These are phyloP conservation scores for Eupithecia subfuscata DNA, from an alignment of 2,888 invertebrate species.

Conservation along the genomic window DNA sequence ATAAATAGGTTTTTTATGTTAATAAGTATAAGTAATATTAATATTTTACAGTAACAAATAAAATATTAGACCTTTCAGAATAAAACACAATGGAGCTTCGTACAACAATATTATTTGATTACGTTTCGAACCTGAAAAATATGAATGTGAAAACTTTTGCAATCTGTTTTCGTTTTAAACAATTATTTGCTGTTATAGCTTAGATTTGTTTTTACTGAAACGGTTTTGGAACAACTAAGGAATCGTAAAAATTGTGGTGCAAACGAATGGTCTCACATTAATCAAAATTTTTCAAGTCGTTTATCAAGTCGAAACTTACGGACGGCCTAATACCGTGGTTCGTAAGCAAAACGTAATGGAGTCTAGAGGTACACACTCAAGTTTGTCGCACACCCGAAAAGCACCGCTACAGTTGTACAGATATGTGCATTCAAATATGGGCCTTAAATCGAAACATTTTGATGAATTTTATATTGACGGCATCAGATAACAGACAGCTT, in stretches of 20 bases:
- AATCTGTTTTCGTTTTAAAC: conserved; percentile 7
- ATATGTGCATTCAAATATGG: no score
- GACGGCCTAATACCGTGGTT: conserved; percentile 6
- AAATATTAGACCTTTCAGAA: neutral
- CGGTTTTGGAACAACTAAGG: conserved; percentile 1
- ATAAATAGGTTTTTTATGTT: neutral
- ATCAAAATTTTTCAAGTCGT: conserved; percentile 34
- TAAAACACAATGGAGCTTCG: neutral
- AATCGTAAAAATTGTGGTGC: conserved; percentile 23
- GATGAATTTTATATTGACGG: no score
- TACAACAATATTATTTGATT: neutral
- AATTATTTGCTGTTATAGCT: neutral
- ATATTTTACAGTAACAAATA: neutral
- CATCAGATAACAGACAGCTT: no score
- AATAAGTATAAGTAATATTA: neutral
- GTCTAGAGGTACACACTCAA: no score
- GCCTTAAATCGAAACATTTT: no score
- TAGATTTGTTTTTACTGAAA: conserved; percentile 11
- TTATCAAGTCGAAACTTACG: conserved; percentile 36
- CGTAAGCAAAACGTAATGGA: neutral
- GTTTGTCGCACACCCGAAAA: no score
- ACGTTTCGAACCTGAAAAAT: neutral
- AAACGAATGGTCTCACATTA: conserved; percentile 31
- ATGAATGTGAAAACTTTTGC: conserved; percentile 6
- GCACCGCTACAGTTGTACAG: no score